Evolutionary conservation across 2,797 vertebrate species (phyloP), one percentile per base, ranked within the genome.

Genomic region (Sebastiscus tertius): DNA sequence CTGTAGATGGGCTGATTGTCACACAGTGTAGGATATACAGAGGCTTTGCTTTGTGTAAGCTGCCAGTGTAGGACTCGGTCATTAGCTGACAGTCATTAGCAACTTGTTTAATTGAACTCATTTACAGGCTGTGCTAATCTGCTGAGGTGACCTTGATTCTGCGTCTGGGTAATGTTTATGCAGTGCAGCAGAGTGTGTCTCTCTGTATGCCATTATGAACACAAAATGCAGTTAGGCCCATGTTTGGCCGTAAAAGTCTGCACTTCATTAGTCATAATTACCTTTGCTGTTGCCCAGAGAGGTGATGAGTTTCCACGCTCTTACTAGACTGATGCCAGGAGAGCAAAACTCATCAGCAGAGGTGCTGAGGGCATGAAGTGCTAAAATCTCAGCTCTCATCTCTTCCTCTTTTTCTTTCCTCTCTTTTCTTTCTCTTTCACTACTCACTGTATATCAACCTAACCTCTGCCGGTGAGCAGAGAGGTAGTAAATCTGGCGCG

Each of bases 61-160:
- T 85, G 86, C 79, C 75, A 80, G 60, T 83, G 74, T 87, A 85
- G 85, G 87, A 90, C 86, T 86, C 77, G 63, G 87, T 93, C 94
- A 93, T 96, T 95, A 95, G 91, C 93, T 89, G 79, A 58, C 83
- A 77, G 86, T 93, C 93, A 93, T 95, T 94, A 95, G 89, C 91
- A 87, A 90, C 90, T 92, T 93, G 91, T 92, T 94, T 95, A 95
- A 95, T 95, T 93, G 92, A 94, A 94, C 86, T 94, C 93, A 95
- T 96, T 95, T 95, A 90, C 91, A 88, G 86, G 76, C 92, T 90
- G 77, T 65, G 88, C 88, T 95, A 94, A 95, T 95, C 93, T 94
- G 87, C 86, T 7, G 89, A 84, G 95, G 93, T 96, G 93, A 96
- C 95, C 94, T 96, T 96, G 92, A 91, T 91, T 93, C 87, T 67